Evolutionary conservation across 2,113 vertebrate genomes (phyloP), one percentile per base, ranked within the genome.

Genomic region (Xerus inauris): DNA sequence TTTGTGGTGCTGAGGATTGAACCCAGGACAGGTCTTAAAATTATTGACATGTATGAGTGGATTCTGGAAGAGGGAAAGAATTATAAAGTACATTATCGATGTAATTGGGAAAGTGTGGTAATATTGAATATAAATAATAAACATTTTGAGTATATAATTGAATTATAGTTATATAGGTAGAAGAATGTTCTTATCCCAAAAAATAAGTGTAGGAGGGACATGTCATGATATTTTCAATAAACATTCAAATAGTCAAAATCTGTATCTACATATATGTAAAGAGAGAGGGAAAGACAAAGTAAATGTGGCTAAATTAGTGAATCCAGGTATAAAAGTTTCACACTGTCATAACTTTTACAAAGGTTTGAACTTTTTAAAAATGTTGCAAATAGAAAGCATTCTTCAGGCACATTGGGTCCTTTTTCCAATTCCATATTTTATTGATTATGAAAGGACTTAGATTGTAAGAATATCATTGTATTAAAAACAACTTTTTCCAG

Each of bases 91-190:
- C 51, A 47, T 84, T 62, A 85, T 92, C 84, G 64, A 54, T 92
- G 14, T 16, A 51, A 3, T 47, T 94, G 40, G 12, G 51, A 35
- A 89, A 62, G 69, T 80, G 67, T 96, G 57, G 59, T 47, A 62
- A 14, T 62, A 72, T 13, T 94, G 30, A 2, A 28, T 51, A 11
- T 30, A 84, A 82, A 42, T 92, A 79, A 81, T 89, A 94, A 81
- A 72, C 92, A 92, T 67, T 76, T 96, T 76, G 3, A 95, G 13
- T 93, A 57, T 73, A 28, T 69, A 72, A 67, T 80, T 89, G 16
- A 75, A 35, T 73, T 85, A 0, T 86, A 51, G 12, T 77, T 49
- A 42, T 65, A 22, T 47, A 77, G 45, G 35, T 47, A 83, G 54
- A 13, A 65, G 32, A 90, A 81, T 82, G 10, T 67, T 75, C 40